Base-by-base conservation (phyloP, 2,888 invertebrate genomes). In the Tetanocera ferruginea region DNA sequence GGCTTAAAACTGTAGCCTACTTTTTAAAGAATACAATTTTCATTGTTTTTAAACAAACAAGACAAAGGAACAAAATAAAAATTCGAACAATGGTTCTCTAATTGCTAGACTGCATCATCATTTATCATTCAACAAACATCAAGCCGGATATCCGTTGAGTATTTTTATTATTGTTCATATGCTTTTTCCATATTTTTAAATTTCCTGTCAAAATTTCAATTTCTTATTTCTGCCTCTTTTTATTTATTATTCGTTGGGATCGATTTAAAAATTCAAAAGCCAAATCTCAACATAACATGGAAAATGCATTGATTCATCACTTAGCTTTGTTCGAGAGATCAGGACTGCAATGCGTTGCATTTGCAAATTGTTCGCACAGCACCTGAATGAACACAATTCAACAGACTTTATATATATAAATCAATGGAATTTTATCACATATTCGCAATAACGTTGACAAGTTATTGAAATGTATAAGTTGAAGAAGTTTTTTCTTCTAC, bases 301-400 rank as follows among this genome's bases (percentile, higher is more conserved):
- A 60, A 60, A 60, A 60, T 60, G 60, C 60, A 60, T 60, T 60
- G 25, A 9, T 60, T 60, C 60, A 60, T 60, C 60, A 60, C 60
- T 28, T 28, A 23, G 55, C 55, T 6, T 9, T 8, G 19, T 55
- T 55, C 19, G 25, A 14, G 60, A 28, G 25, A 14, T 28, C 14
- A 60, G 25, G 25, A 11, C 25, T 28, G 25, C 28, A 28, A 25
- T 28, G 28, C n/a, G 28, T n/a, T 28, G 60, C 28, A 60, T 60
- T 60, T 60, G 60, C 57, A 57, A 25, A 28, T 28, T 23, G 9
- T 57, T 25, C 57, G 14, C n/a, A 25, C 23, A 28, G 23, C 23
- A 57, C 25, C n/a, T 57, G 23, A 57, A 19, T 5, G 23, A 28
- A 57, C 11, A 57, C 25, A 57, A 57, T 57, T 57, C 23, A 57